Conservation (phyloP, 2,797 vertebrate species). For the Champsocephalus gunnari region DNA sequence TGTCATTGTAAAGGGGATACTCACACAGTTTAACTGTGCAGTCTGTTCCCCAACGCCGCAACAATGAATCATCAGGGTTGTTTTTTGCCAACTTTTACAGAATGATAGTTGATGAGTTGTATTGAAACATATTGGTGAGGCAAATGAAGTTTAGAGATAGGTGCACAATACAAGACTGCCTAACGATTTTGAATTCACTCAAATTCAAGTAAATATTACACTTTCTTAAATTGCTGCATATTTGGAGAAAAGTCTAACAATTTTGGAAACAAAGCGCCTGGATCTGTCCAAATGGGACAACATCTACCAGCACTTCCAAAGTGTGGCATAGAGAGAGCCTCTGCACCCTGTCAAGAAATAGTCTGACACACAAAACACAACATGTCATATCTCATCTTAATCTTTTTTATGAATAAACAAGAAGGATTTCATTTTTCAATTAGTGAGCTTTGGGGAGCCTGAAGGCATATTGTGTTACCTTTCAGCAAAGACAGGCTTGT, state of each 20-base stretch:
- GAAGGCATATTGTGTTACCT: background rate
- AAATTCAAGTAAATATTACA: background rate
- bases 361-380: slow-evolving; percentile 5
- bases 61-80: background rate
- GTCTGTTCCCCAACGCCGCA: background rate
- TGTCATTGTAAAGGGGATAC: background rate
- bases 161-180: too few species aligned
- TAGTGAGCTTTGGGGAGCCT: background rate
- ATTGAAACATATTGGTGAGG: background rate
- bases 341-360: slow-evolving; percentile 8
- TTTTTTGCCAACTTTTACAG: background rate
- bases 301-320: slow-evolving; percentile 13
- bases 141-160: background rate
- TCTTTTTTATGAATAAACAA: background rate
- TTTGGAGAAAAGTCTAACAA: background rate
- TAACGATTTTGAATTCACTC: background rate
- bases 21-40: background rate
- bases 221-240: background rate
- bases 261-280: background rate
- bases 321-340: background rate
- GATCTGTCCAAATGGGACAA: background rate
- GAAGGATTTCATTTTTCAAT: background rate
- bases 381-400: background rate
- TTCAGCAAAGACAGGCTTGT: background rate
- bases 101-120: background rate